Evolutionary conservation across 2,797 vertebrate genomes (phyloP).

Genomic region (Garrulus glandarius): DNA sequence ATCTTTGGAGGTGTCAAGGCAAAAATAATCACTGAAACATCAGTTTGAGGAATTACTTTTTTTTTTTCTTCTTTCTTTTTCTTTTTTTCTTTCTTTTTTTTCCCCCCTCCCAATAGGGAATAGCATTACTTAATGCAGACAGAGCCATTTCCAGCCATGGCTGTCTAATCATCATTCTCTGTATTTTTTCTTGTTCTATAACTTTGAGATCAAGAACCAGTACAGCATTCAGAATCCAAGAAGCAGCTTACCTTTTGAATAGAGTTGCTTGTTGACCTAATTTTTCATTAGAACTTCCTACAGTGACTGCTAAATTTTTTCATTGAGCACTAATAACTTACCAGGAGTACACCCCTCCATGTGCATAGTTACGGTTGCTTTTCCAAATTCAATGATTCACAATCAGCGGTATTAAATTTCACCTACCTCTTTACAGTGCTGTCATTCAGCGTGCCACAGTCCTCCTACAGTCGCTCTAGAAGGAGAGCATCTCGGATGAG

Average conservation of each 20-base stretch:
- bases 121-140: neutral
- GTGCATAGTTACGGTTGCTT: neutral
- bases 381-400: neutral
- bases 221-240: neutral
- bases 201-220: neutral
- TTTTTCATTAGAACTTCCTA: neutral
- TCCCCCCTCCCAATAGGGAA: neutral
- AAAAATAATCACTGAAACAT: neutral
- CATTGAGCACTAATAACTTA: neutral
- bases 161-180: neutral
- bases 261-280: neutral
- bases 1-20: neutral
- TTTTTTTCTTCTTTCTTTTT: neutral
- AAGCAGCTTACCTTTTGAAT: neutral
- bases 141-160: neutral
- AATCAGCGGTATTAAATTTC: neutral
- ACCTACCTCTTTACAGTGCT: neutral
- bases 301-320: neutral
- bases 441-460: neutral
- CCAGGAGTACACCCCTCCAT: neutral
- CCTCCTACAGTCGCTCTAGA: neutral
- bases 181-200: neutral
- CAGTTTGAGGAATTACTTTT: neutral
- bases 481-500: neutral
- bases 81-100: neutral